Evolutionary conservation across 2,888 invertebrate genomes (phyloP), one percentile per base, ranked within the genome.

Genomic region (Nomada fabriciana): DNA sequence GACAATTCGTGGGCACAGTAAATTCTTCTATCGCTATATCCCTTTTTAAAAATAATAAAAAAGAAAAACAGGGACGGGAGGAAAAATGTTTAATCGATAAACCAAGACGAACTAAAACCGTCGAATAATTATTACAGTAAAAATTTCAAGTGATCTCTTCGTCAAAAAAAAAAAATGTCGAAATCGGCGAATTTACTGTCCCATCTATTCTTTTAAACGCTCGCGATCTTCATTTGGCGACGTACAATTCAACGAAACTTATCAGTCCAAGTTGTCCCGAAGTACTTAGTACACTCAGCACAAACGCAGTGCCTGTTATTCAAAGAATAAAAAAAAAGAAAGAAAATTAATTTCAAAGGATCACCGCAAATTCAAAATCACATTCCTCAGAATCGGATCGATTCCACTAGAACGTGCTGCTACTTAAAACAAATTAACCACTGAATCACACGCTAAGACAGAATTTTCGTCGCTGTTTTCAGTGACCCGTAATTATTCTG

Each of bases 361-460:
- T 59, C 52, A 68, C 50, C 47, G 63, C 50, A 36, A 47, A 23
- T 20, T 63, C 5, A 67, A 50, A 25, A 69, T 70, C 50, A 42
- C 42, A 29, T 29, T 43, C 25, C 13, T 18, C 55, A 57, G 25
- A 25, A 15, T 36, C 42, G 47, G 65, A 5, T 29, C 43, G 3
- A 25, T 60, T 25, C 20, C 47, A 25, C 65, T 55, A 15, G 20
- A 61, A 57, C 10, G n/a, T 53, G 15, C 60, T 64, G 3, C 64
- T 76, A 79, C 36, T 76, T 76, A 76, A 68, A 36, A 36, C 13
- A 23, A 59, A 20, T 76, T 64, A 70, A 59, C 50, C 79, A 43
- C 50, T 43, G 29, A 64, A 42, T 29, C 50, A 68, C 55, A 42
- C 2, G n/a, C 23, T 55, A 55, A n/a, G 13, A 29, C 4, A 9